Conservation (phyloP, 2,113 vertebrate genomes). For the Aptenodytes forsteri region DNA sequence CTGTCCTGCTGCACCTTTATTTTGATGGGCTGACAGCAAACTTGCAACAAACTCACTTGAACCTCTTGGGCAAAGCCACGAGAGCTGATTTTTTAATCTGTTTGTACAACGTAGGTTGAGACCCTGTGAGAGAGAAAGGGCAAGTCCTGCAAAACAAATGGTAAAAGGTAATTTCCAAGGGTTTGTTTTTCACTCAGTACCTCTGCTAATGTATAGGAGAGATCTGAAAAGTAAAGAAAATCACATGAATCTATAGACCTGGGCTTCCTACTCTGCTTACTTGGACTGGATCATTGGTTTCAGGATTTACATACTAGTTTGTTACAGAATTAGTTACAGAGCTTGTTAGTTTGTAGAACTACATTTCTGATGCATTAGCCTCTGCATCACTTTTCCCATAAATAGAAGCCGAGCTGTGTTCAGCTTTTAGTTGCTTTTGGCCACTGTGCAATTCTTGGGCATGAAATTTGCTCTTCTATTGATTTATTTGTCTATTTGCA, state of each 20-base stretch:
- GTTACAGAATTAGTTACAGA: neutral
- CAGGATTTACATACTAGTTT: neutral
- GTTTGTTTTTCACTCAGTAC: neutral
- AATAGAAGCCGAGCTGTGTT: neutral
- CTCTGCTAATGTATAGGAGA: neutral
- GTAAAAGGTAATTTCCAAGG: neutral
- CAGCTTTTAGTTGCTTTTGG: neutral
- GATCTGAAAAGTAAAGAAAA: neutral
- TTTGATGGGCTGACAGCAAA: neutral
- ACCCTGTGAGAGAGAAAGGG: neutral
- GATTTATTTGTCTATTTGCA: neutral
- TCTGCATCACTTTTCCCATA: neutral
- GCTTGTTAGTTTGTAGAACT: neutral
- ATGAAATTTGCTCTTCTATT: conserved; percentile 17
- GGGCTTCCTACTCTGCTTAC: neutral
- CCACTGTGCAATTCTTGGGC: neutral
- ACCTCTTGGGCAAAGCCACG: neutral
- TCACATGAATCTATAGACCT: neutral
- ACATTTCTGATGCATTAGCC: neutral
- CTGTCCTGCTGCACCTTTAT: neutral
- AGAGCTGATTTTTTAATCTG: neutral
- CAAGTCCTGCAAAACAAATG: neutral
- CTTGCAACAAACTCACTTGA: neutral
- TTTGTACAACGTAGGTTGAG: neutral
- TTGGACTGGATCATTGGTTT: neutral